Evolutionary conservation across 2,888 invertebrate genomes (phyloP), one percentile per base, ranked within the genome.

Genomic region (Eubasilissa splendida): DNA sequence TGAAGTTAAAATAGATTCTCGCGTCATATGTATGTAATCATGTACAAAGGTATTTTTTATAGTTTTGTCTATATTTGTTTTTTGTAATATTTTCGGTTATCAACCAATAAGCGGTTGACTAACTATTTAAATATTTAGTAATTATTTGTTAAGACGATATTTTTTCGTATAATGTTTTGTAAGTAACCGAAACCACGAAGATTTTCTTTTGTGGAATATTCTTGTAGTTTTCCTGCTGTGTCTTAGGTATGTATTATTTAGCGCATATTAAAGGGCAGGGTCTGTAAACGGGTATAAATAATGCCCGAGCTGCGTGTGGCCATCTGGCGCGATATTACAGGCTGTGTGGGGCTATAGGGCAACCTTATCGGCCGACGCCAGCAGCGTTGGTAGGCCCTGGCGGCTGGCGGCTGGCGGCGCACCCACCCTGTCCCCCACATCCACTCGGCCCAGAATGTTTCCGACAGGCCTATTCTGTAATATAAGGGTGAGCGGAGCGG

Each of bases 311-410:
- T 71, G 71, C 71, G 71, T 71, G 71, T 71, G 71, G 71, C 71
- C 71, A 71, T 71, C 71, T 71, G 71, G 71, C 71, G 71, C 71
- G 71, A 71, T 71, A 71, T 71, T 71, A 71, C 53, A n/a, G 71
- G 71, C 54, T 54, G 11, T 22, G 22, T 14, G 22, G 33, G 71
- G 71, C 71, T 71, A 54, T 71, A 54, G 71, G 71, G 71, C 71
- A 33, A 53, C 71, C 71, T 71, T 71, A 71, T 71, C 71, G 54
- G 71, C 71, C 71, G 71, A 71, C 71, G 71, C 71, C 71, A 71
- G 71, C 71, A 71, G 71, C 54, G 71, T 71, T 53, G 71, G 71
- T 71, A 71, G 54, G 53, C 71, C 71, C 71, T 71, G 71, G 71
- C 71, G 54, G 22, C 71, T 14, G 12, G 14, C 31, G 33, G 22